Conservation (phyloP, 2,113 vertebrate species). For the Fregata magnificens region DNA sequence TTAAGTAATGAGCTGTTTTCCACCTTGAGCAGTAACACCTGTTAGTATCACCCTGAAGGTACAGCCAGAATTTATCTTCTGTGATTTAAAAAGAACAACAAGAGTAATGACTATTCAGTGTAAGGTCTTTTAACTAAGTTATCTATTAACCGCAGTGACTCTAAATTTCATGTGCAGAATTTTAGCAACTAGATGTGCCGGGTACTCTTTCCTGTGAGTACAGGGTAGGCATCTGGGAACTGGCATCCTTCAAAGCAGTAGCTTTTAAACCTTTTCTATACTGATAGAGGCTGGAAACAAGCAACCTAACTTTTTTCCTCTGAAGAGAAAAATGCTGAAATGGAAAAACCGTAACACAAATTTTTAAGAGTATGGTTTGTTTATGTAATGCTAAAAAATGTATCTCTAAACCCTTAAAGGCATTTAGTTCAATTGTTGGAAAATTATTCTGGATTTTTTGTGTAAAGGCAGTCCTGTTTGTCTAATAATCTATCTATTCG, state of each 20-base stretch:
- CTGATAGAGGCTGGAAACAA: neutral
- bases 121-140: neutral
- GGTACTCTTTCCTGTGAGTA: neutral
- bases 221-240: neutral
- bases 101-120: neutral
- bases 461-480: neutral
- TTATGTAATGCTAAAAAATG: neutral
- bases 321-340: neutral
- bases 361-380: neutral
- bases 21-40: neutral
- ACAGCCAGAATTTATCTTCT: neutral
- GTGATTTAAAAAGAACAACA: neutral
- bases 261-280: neutral
- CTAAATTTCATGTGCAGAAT: neutral
- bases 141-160: neutral
- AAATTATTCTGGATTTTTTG: neutral
- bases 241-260: neutral
- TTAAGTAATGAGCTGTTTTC: neutral
- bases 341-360: accelerated
- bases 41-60: neutral
- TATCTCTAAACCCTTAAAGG: neutral
- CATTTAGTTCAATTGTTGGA: neutral
- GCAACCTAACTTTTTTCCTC: neutral
- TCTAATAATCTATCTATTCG: neutral
- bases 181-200: neutral